Conservation (phyloP, 2,888 invertebrate genomes). For the Oasisia sp. region DNA sequence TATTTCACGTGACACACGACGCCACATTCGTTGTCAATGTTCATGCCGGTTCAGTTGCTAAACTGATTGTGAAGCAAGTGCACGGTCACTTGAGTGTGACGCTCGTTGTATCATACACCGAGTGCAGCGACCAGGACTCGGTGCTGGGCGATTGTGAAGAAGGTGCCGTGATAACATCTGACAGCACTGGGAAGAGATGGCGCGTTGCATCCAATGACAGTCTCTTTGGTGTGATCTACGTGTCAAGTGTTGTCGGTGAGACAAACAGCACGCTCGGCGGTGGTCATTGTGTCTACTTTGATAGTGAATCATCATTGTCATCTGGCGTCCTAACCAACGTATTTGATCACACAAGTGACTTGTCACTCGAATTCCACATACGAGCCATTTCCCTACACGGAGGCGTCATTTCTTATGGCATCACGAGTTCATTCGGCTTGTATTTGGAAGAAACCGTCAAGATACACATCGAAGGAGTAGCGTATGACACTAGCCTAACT, state of each 20-base stretch:
- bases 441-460: slow-evolving; percentile 28
- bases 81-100: background rate
- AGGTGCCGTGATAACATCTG: background rate
- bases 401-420: slow-evolving; percentile 41
- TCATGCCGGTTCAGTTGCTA: background rate
- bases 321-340: slow-evolving; percentile 32
- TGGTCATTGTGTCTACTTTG: slow-evolving; percentile 25
- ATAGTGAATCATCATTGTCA: slow-evolving; percentile 28
- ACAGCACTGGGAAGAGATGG: slow-evolving; percentile 28
- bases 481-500: slow-evolving; percentile 37
- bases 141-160: slow-evolving; percentile 21
- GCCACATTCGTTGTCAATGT: slow-evolving; percentile 21
- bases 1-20: background rate
- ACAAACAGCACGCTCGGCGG: background rate
- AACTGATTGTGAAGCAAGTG: slow-evolving; percentile 17
- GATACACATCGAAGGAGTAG: background rate
- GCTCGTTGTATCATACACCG: background rate
- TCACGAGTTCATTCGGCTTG: slow-evolving; percentile 29
- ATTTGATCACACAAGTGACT: slow-evolving; percentile 35
- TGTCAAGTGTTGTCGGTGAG: slow-evolving; percentile 32
- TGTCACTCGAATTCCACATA: slow-evolving; percentile 42
- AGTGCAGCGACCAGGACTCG: background rate
- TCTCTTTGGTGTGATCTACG: slow-evolving; percentile 36
- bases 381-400: slow-evolving; percentile 35
- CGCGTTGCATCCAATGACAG: slow-evolving; percentile 33